A percentile compares a stretch with the other conserved stretches of the same genome.
phyloP scores from a whole-genome alignment of 2,888 invertebrate genomes.

The Pheosia tremula region DNA sequence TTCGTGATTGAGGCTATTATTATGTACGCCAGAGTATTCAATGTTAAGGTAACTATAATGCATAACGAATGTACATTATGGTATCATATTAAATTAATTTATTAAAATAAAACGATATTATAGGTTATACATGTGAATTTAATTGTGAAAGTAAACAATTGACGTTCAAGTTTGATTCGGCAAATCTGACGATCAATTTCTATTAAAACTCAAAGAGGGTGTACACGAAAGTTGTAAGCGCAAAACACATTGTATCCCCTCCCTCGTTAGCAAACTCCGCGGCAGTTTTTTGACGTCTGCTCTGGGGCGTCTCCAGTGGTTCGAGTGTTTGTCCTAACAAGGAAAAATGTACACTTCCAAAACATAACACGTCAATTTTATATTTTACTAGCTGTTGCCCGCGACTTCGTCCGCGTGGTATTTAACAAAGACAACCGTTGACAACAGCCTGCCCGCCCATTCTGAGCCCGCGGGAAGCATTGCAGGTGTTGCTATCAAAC shows the following conservation, averaged over 20 bases:
- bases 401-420: too few relatives aligned
- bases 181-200: slow-evolving; percentile 53
- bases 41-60: too few relatives aligned
- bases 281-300: slow-evolving; percentile 79
- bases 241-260: slow-evolving; percentile 68
- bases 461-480: too few relatives aligned
- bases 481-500: too few relatives aligned
- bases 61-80: too few relatives aligned
- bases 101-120: too few relatives aligned
- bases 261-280: slow-evolving; percentile 75
- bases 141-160: slow-evolving; percentile 38
- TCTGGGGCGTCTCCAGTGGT: slow-evolving; percentile 69
- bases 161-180: slow-evolving; percentile 33
- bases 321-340: slow-evolving; percentile 62
- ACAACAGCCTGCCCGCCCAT: too few relatives aligned
- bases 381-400: too few relatives aligned
- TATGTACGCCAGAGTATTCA: too few relatives aligned
- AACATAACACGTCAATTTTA: slow-evolving; percentile 38
- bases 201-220: slow-evolving; percentile 50
- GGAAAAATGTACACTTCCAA: slow-evolving; percentile 43
- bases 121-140: slow-evolving; percentile 14
- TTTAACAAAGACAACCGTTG: too few relatives aligned
- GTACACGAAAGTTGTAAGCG: slow-evolving; percentile 56
- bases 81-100: too few relatives aligned
- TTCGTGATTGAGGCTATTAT: too few relatives aligned